These are phyloP conservation scores for Littorina saxatilis DNA, from an alignment of 1,140 invertebrate species.

Conservation along the genomic window DNA sequence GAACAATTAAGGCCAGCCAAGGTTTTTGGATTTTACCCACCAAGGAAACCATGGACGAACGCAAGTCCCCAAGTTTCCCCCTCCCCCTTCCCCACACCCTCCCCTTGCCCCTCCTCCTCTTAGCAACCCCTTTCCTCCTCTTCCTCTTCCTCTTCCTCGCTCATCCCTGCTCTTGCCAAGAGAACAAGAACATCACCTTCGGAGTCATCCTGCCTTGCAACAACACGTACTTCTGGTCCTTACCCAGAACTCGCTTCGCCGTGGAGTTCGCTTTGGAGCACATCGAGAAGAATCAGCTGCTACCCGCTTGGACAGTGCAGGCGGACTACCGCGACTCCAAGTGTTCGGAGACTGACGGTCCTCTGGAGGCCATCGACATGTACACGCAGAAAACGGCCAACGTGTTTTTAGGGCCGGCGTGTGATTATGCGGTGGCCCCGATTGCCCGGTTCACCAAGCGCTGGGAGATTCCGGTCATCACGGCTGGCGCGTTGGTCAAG, in stretches of 20 bases:
- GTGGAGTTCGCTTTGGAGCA: constrained; percentile 61
- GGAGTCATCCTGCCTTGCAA: constrained; percentile 58
- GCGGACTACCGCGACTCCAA: constrained; percentile 55
- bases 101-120: neutral
- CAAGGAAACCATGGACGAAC: no score
- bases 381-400: constrained; percentile 76
- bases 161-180: neutral
- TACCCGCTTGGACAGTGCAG: constrained; percentile 46
- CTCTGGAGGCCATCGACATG: constrained; percentile 65
- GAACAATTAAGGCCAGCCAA: no score
- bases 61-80: no score
- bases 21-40: no score
- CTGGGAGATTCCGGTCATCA: constrained; percentile 92
- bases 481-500: constrained; percentile 88
- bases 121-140: neutral
- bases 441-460: constrained; percentile 89
- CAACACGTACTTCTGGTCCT: constrained; percentile 46
- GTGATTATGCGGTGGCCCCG: constrained; percentile 93
- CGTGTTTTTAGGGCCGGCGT: constrained; percentile 86
- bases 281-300: constrained; percentile 37
- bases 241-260: constrained; percentile 54
- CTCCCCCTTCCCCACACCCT: neutral
- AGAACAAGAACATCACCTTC: constrained; percentile 30
- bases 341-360: constrained; percentile 63
- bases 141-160: neutral